Percentiles rank a stretch among this genome's conserved stretches.
Conservation (phyloP, 2,888 invertebrate species). For the Ornithoptera alexandrae region DNA sequence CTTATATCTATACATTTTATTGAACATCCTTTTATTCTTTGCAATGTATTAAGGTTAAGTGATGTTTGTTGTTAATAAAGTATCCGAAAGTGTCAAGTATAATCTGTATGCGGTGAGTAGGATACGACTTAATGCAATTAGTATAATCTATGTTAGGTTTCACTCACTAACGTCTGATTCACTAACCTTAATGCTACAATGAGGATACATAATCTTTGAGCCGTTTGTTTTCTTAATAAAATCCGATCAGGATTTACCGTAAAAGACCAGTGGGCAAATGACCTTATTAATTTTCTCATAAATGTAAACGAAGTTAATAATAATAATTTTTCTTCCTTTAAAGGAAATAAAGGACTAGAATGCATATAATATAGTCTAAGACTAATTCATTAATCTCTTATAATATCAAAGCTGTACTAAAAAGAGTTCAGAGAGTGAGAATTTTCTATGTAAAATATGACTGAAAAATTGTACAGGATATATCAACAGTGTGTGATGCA, state of each 20-base stretch:
- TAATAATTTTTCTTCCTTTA: too few relatives aligned
- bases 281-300: too few relatives aligned
- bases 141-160: conserved; percentile 4
- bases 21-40: background rate
- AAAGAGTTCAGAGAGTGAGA: too few relatives aligned
- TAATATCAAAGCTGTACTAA: too few relatives aligned
- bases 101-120: conserved; percentile 3
- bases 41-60: background rate
- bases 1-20: background rate
- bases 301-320: too few relatives aligned
- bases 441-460: background rate
- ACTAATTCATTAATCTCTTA: too few relatives aligned
- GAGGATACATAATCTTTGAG: background rate
- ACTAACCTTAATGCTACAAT: conserved; percentile 2
- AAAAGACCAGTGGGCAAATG: background rate
- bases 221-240: background rate
- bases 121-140: conserved; percentile 8
- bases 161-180: conserved; percentile 9
- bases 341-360: too few relatives aligned
- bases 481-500: background rate
- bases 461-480: background rate
- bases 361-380: too few relatives aligned
- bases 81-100: background rate
- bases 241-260: background rate
- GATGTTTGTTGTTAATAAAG: background rate